Evolutionary conservation across 2,888 invertebrate species (phyloP).

Genomic region (Pachliopta kotzebuea): DNA sequence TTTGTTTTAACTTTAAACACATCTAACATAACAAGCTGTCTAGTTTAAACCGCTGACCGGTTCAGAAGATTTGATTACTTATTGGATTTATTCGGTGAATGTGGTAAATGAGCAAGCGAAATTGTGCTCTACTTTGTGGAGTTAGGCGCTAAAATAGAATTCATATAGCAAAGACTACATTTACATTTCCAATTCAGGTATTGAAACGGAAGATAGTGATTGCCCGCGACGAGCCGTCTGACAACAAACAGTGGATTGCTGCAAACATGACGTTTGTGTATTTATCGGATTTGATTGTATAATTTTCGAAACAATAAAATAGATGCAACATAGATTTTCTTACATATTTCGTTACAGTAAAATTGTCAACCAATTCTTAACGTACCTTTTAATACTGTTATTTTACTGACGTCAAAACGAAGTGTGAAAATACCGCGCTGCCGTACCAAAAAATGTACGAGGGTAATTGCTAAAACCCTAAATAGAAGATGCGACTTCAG

Average conservation of each 20-base stretch:
- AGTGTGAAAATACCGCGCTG: too few species aligned
- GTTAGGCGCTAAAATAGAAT: background rate
- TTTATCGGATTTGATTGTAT: constrained; percentile 48
- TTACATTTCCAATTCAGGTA: constrained; percentile 19
- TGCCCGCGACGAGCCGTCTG: background rate
- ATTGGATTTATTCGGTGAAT: background rate
- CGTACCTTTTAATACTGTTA: too few species aligned
- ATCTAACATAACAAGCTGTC: constrained; percentile 8
- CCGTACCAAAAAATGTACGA: too few species aligned
- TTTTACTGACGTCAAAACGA: too few species aligned
- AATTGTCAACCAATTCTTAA: too few species aligned
- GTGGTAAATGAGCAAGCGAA: background rate
- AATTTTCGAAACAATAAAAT: constrained; percentile 4
- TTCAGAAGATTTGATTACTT: constrained; percentile 11
- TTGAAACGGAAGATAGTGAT: constrained; percentile 15
- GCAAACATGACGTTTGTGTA: constrained; percentile 55
- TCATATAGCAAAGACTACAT: background rate
- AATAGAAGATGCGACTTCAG: too few species aligned
- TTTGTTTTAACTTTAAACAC: constrained; percentile 1
- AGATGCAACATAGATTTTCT: too few species aligned
- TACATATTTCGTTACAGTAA: too few species aligned
- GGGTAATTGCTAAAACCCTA: too few species aligned
- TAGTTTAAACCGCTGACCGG: constrained; percentile 7
- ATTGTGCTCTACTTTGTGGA: background rate
- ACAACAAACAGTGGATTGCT: constrained; percentile 29